Evolutionary conservation across 2,888 invertebrate species (phyloP).

Genomic region (Megalurothrips usitatus): DNA sequence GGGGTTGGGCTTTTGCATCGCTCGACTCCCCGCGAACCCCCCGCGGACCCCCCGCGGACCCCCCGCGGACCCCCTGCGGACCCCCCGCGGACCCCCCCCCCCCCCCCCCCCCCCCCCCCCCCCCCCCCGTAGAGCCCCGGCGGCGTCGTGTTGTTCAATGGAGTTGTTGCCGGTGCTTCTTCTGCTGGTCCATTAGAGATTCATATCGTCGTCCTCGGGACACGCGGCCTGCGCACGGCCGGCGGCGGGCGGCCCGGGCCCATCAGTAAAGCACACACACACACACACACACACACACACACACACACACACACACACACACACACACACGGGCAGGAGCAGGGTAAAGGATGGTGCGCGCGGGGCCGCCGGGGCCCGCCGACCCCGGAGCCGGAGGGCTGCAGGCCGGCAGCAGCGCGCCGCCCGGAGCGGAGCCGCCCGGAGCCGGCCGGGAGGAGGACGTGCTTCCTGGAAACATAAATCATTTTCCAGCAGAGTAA

Average conservation of each 20-base stretch:
- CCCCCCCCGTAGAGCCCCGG: too few species aligned
- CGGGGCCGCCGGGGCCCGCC: background rate
- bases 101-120: too few species aligned
- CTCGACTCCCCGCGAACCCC: too few species aligned
- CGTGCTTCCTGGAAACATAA: slow-evolving; percentile 19
- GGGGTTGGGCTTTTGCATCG: too few species aligned
- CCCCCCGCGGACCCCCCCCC: too few species aligned
- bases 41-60: too few species aligned
- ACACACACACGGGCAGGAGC: background rate
- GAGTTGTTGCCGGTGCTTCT: background rate
- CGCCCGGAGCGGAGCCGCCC: too few species aligned
- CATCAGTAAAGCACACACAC: background rate
- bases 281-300: slow-evolving; percentile 16
- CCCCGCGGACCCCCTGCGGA: too few species aligned
- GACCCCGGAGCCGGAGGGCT: too few species aligned
- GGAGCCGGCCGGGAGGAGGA: background rate
- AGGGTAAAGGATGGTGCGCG: background rate
- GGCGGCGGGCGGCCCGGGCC: too few species aligned
- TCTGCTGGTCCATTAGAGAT: background rate
- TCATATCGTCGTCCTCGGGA: background rate
- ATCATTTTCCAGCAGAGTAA: slow-evolving; percentile 25
- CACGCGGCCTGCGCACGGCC: background rate
- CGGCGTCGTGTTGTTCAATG: background rate
- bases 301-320: slow-evolving; percentile 24
- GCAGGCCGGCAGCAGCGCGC: too few species aligned